These are phyloP conservation scores for Geothlypis trichas DNA, from an alignment of 2,113 vertebrate species.

Conservation along the genomic window DNA sequence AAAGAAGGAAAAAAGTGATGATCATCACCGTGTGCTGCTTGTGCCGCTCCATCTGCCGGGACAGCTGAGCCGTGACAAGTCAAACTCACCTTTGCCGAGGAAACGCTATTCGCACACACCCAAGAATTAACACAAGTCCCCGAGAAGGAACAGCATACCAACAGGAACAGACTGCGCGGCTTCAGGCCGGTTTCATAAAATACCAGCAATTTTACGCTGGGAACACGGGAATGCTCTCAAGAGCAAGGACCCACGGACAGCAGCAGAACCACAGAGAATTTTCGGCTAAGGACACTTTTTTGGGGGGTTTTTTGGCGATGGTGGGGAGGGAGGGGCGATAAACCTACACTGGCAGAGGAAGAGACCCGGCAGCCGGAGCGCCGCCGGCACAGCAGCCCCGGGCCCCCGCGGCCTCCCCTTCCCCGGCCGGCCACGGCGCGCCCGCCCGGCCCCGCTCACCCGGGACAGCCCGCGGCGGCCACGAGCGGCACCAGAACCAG, in stretches of 20 bases:
- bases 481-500: neutral
- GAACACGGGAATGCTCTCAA: neutral
- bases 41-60: neutral
- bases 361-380: neutral
- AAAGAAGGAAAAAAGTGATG: rapidly evolving
- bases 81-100: neutral
- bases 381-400: neutral
- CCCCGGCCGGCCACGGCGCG: neutral
- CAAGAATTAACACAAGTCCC: neutral
- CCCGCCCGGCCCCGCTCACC: neutral
- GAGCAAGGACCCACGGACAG: rapidly evolving
- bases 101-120: rapidly evolving
- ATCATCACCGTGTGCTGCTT: no score
- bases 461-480: neutral
- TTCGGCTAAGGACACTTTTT: no score
- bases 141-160: neutral
- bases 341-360: rapidly evolving
- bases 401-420: neutral
- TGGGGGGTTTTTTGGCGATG: no score
- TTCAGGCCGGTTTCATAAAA: neutral
- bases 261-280: neutral
- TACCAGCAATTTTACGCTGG: neutral
- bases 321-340: rapidly evolving
- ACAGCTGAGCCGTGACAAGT: neutral
- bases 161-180: neutral